Base-by-base conservation (phyloP, 1,140 invertebrate genomes). In the Drosophila rufa region DNA sequence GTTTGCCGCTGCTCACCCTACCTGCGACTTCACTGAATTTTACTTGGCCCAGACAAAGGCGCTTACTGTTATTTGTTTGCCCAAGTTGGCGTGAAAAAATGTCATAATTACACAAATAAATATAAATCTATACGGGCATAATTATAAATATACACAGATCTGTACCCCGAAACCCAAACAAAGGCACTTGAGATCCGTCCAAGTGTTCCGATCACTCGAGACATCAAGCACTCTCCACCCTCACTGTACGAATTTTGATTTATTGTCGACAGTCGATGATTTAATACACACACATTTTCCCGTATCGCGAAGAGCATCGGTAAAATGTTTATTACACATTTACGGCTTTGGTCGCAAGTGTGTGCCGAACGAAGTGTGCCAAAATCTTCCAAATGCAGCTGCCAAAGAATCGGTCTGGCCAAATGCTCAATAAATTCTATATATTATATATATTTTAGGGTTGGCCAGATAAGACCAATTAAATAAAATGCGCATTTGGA, bases 61-160 rank as follows among this genome's bases (percentile, higher is more conserved):
- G 65, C 80, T 80, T 78, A 84, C 81, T 82, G 67, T 51, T 79
- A 61, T 79, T 86, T 87, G 84, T 87, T 83, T 83, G 68, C 50
- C 77, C 62, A 80, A 80, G 57, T 57, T 57, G 84, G 84, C 84
- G 84, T 87, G 77, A 87, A 89, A 89, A 84, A 87, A 89, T 84
- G 80, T 89, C 84, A 89, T 89, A 89, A 89, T 89, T 90, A 75
- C 77, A 75, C 59, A 84, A 90, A 90, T 75, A 89, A 89, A 89
- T 84, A 89, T 45, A 67, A 62, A 48, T 57, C 69, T 64, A 51
- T 71, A 75, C 48, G 55, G 22, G 67, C 46, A 71, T 73, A 75
- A 62, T 55, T 27, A 42, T 79, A 48, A 45, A 30, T 48, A 75
- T 27, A 79, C 15, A 57, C 57, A 43, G 27, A 50, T 30, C 19